phyloP scores from a whole-genome alignment of 2,113 vertebrate species.

The Cryptomyrus ogoouensis region DNA sequence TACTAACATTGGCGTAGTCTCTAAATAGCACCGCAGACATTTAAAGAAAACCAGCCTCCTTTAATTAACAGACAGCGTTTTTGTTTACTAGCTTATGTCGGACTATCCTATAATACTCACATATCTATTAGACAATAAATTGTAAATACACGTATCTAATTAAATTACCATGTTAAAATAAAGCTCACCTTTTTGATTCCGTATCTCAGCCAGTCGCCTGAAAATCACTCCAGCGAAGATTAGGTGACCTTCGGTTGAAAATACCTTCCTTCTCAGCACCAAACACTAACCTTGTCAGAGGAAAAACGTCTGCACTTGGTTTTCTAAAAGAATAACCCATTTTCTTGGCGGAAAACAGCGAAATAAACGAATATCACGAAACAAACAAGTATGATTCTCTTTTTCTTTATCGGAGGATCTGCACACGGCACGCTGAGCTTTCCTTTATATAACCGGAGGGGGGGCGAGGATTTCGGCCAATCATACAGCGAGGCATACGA shows the following conservation, averaged over 20 bases:
- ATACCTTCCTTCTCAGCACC: neutral
- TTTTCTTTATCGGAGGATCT: neutral
- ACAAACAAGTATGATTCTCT: neutral
- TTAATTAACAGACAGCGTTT: neutral
- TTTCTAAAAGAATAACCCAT: conserved; percentile 1
- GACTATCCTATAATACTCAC: neutral
- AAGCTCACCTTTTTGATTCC: neutral
- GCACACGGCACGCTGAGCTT: neutral
- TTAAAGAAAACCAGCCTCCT: neutral
- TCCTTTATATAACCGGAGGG: neutral
- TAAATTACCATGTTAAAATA: neutral
- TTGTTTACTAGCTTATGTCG: neutral
- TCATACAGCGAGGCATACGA: neutral
- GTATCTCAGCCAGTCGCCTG: conserved; percentile 17
- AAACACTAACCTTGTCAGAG: neutral
- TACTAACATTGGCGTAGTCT: neutral
- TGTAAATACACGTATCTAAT: neutral
- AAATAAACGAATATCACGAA: neutral
- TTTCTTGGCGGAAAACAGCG: neutral
- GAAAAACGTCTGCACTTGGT: neutral
- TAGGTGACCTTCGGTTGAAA: neutral
- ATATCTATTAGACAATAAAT: neutral
- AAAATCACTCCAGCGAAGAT: conserved; percentile 17
- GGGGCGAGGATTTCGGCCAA: neutral
- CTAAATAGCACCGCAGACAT: neutral